Base-by-base conservation (phyloP, 1,140 invertebrate species). In the Lithobius niger region DNA sequence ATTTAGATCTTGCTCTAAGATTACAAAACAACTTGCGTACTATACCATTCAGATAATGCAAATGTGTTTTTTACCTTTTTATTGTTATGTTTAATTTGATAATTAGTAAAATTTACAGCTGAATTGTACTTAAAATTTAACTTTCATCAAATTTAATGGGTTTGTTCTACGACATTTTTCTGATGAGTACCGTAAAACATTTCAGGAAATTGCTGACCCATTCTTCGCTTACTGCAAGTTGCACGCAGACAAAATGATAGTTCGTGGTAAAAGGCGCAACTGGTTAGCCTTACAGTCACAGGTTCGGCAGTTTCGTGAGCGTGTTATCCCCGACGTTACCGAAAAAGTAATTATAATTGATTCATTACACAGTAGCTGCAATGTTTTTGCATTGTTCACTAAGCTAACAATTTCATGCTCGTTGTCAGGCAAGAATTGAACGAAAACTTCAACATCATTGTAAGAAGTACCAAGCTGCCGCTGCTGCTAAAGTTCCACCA, bases 161-260 rank as follows among this genome's bases (percentile, higher is more conserved):
- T n/a, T n/a, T n/a, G n/a, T n/a, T n/a, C n/a, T n/a, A n/a, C n/a
- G n/a, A n/a, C n/a, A n/a, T n/a, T n/a, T n/a, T n/a, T n/a, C n/a
- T n/a, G n/a, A n/a, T n/a, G n/a, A n/a, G n/a, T n/a, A n/a, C n/a
- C n/a, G n/a, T n/a, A n/a, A n/a, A n/a, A n/a, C n/a, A 36, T 19
- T 45, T 16, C 55, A 74, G 16, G 88, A 95, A 64, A 89, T 94
- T 63, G 91, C 92, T 0, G 93, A 98, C 76, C 92, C 93, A 0
- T 97, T 95, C 69, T 97, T 93, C 71, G 93, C 92, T 0, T 91
- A 97, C 66, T 98, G 94, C 67, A 90, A 90, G 71, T 74, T 93
- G 24, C 88, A 93, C 70, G 88, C 87, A 0, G 87, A 91, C 62
- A 88, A 88, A 49, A 61, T 65, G 47, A 60, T 62, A 16, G 62